Evolutionary conservation across 2,888 invertebrate genomes (phyloP).

Genomic region (Latheticus oryzae): DNA sequence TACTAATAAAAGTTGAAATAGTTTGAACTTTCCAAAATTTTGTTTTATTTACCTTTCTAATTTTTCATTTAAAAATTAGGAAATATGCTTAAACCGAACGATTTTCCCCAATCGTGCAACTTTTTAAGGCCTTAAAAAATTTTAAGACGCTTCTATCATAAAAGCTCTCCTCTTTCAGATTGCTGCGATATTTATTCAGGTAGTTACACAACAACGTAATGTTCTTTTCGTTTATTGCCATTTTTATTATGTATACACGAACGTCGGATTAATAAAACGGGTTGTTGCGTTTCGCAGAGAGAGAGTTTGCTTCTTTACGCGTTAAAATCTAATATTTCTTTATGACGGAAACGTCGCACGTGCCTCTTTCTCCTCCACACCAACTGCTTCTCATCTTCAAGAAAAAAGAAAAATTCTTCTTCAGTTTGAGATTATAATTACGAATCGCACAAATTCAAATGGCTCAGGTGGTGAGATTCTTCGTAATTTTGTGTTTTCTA

Average conservation of each 20-base stretch:
- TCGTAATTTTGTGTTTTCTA: constrained; percentile 49
- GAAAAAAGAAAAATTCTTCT: constrained; percentile 28
- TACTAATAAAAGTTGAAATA: no score
- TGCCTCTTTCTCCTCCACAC: constrained; percentile 13
- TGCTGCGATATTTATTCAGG: constrained; percentile 27
- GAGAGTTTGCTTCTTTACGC: constrained; percentile 33
- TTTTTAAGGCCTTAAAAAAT: no score
- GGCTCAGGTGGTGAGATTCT: constrained; percentile 48
- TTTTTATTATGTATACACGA: constrained; percentile 47
- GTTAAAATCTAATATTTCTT: constrained; percentile 47
- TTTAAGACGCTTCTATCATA: no score
- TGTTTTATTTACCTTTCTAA: no score
- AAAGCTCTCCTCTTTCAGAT: constrained; percentile 10
- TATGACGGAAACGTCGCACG: constrained; percentile 33
- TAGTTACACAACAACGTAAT: constrained; percentile 38
- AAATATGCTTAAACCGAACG: no score
- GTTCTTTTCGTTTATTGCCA: constrained; percentile 45
- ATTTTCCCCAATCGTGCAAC: no score
- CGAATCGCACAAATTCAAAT: constrained; percentile 26
- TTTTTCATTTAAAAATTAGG: no score
- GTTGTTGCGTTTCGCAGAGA: constrained; percentile 44
- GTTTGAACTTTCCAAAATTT: no score
- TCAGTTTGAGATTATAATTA: constrained; percentile 39
- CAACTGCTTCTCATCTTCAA: constrained; percentile 23
- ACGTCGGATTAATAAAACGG: constrained; percentile 51